Evolutionary conservation across 2,888 invertebrate genomes (phyloP), one percentile per base, ranked within the genome.

Genomic region (Cybosia mesomella): DNA sequence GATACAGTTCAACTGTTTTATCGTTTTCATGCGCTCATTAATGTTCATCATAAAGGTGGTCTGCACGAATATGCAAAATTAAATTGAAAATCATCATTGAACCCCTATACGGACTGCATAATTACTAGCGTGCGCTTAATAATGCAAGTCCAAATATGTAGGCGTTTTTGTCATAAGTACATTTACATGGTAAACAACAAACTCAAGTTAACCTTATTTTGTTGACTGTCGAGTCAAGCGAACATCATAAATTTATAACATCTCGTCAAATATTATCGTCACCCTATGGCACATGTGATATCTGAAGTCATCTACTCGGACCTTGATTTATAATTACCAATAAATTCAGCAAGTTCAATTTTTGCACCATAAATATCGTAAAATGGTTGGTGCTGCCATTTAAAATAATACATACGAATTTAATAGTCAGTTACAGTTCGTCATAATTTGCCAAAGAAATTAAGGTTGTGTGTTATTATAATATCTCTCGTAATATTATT

Each of bases 361-460:
- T 77, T 76, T 74, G 65, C 71, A 67, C 77, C 79, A 73, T 83
- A 83, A 83, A 82, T 70, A 49, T 49, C 49, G 18, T 43, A 18
- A 43, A 43, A 49, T 8, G 49, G 18, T 8, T 68, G 73, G 63
- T 58, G 34, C 32, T 32, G 70, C 75, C 77, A 77, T 82, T 80
- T 71, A 79, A 76, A 76, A 76, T 80, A 76, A 81, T 67, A 74
- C 80, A 72, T 70, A 78, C 77, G 74, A 78, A 84, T 85, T 85
- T 80, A 73, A 75, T 70, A 79, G 64, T 72, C 61, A 68, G 67
- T 72, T 72, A 71, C 69, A 79, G 76, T 74, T 73, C 65, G 66
- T 79, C 76, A 76, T 81, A 76, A 79, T 78, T 76, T 76, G 58
- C 70, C 64, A 59, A 79, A 78, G 76, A 70, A 76, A 79, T 81